Evolutionary conservation across 2,888 invertebrate genomes (phyloP).

Genomic region (Eucera pruinosa): DNA sequence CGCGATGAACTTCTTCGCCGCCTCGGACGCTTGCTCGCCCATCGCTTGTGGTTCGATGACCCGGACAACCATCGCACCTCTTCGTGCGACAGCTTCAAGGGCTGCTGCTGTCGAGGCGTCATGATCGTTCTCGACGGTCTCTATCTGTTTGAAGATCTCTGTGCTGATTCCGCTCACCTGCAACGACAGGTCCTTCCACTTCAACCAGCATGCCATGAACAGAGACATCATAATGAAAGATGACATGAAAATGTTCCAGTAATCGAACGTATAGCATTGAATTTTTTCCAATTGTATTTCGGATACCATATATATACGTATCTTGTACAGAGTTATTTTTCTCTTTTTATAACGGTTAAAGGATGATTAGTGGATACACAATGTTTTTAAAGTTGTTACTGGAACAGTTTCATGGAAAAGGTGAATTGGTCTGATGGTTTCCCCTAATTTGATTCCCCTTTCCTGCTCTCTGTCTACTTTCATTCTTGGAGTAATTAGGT

Average conservation of each 20-base stretch:
- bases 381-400: not conserved
- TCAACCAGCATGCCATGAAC: constrained; percentile 40
- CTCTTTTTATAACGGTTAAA: no score
- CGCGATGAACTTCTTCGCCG: constrained; percentile 93
- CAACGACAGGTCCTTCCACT: constrained; percentile 78
- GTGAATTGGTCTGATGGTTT: not conserved
- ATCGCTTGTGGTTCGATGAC: constrained; percentile 95
- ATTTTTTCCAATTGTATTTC: no score
- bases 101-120: constrained; percentile 96
- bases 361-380: not conserved
- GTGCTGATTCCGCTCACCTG: constrained; percentile 98
- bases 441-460: constrained; percentile 10
- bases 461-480: not conserved
- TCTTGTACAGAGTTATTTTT: no score
- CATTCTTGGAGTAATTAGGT: constrained; percentile 11
- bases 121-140: constrained; percentile 97
- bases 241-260: constrained; percentile 44
- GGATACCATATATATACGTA: no score
- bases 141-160: constrained; percentile 98
- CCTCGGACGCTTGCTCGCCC: constrained; percentile 93
- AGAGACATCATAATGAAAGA: not conserved
- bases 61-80: constrained; percentile 97
- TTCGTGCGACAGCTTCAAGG: constrained; percentile 95
- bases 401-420: constrained; percentile 20
- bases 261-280: not conserved